Evolutionary conservation across 2,113 vertebrate genomes (phyloP), one percentile per base, ranked within the genome.

Genomic region (Prionailurus viverrinus): DNA sequence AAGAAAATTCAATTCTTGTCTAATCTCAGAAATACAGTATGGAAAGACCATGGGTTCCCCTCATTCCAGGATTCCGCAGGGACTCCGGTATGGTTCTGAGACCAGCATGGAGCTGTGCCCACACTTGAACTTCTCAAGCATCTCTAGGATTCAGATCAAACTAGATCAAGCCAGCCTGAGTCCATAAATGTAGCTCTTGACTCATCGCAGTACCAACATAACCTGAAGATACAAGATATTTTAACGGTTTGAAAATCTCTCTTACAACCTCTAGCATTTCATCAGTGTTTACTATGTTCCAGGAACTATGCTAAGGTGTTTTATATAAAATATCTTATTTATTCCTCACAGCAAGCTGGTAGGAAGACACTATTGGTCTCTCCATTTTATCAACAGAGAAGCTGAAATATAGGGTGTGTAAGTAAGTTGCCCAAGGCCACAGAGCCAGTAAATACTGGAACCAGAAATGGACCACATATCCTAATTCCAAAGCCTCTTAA

Each of bases 251-350:
- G 61, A 69, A 92, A 82, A 83, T 16, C 48, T 81, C 29, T 69
- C 58, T 6, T 58, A 58, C 31, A 29, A 82, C 36, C 55, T 66
- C 31, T 58, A 61, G 29, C 41, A 63, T 66, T 55, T 25, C 58
- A 19, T 25, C 7, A 51, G 16, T 14, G 16, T 23, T 71, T 66
- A 10, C 48, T 19, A 1, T 53, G 7, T 79, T 68, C 69, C 29
- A 71, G 36, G 15, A 65, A 29, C 7, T 48, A 19, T 33, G 7
- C 31, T 80, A 69, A 89, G 21, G 14, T 55, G 74, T 48, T 95
- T 78, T 85, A 18, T 48, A 33, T n/a, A 63, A 96, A 96, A 65
- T 8, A 65, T 66, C 65, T 88, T n/a, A 55, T 86, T 71, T 88
- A 78, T 82, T 96, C 27, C 58, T 90, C 68, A 48, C 18, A 83